phyloP scores from a whole-genome alignment of 2,888 invertebrate species.

The Dysmachus trigonus region DNA sequence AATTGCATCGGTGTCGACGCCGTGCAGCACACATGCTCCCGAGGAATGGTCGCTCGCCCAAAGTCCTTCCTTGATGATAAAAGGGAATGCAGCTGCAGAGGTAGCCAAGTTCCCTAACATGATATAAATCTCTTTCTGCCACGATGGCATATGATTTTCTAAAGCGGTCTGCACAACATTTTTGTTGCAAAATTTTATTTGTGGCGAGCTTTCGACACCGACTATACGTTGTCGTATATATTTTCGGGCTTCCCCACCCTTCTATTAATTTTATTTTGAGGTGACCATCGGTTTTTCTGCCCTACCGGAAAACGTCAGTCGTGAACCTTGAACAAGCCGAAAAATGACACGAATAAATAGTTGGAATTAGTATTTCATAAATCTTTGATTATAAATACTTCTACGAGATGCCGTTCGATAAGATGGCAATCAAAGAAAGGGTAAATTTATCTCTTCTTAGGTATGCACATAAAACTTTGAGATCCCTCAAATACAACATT shows the following conservation, averaged over 20 bases:
- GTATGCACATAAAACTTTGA: no score
- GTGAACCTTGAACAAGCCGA: background rate
- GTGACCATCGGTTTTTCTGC: background rate
- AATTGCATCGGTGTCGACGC: constrained; percentile 22
- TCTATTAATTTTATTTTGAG: background rate
- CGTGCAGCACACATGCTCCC: background rate
- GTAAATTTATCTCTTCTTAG: no score
- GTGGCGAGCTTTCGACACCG: background rate
- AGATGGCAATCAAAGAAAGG: no score
- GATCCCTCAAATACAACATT: no score
- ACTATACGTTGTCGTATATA: background rate
- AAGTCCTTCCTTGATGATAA: background rate
- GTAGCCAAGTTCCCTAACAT: background rate
- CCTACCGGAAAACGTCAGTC: background rate
- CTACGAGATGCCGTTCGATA: no score
- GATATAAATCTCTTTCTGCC: background rate
- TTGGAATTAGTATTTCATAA: background rate
- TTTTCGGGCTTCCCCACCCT: background rate
- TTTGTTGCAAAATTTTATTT: background rate
- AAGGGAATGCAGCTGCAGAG: constrained; percentile 9
- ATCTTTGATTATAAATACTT: background rate
- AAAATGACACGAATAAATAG: background rate
- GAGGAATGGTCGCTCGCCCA: background rate
- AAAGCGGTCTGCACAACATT: background rate
- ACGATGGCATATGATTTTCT: background rate